Percentiles rank a stretch among this genome's conserved stretches.
These are phyloP conservation scores for Dicranocentrus wangi DNA, from an alignment of 2,888 invertebrate species.

Conservation along the genomic window DNA sequence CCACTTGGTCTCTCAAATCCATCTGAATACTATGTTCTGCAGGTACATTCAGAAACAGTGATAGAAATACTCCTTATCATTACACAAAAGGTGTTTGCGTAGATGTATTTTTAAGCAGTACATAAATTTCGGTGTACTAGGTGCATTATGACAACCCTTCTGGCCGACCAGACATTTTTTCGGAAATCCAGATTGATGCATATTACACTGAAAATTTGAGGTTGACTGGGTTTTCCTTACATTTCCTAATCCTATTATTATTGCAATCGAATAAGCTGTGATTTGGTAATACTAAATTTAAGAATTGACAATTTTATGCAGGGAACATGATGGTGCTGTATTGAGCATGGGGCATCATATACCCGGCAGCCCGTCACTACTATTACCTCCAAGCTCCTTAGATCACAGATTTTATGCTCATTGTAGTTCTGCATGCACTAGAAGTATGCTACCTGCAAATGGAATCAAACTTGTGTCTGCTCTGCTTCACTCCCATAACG, in stretches of 20 bases:
- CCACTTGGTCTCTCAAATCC: slow-evolving; percentile 8
- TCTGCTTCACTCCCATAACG: slow-evolving; percentile 33
- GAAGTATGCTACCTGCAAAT: slow-evolving; percentile 17
- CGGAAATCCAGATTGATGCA: not conserved
- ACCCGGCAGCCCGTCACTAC: slow-evolving; percentile 9
- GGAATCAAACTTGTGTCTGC: slow-evolving; percentile 40
- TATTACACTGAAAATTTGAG: slow-evolving; percentile 2
- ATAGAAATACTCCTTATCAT: no score
- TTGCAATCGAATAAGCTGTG: not conserved
- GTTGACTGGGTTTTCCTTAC: no score
- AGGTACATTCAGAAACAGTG: not conserved
- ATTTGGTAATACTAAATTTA: no score
- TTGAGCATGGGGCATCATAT: slow-evolving; percentile 14
- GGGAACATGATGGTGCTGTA: slow-evolving; percentile 4
- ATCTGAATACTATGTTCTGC: slow-evolving; percentile 12
- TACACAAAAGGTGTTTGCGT: no score
- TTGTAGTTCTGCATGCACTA: slow-evolving; percentile 29
- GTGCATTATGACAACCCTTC: slow-evolving; percentile 4
- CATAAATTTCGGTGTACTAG: not conserved
- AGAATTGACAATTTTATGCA: not conserved
- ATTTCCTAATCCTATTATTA: not conserved
- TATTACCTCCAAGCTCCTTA: slow-evolving; percentile 6
- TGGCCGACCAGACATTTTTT: not conserved
- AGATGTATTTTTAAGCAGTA: not conserved
- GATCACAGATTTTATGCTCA: slow-evolving; percentile 20